Base-by-base conservation (phyloP, 2,113 vertebrate species). In the Cyanistes caeruleus region DNA sequence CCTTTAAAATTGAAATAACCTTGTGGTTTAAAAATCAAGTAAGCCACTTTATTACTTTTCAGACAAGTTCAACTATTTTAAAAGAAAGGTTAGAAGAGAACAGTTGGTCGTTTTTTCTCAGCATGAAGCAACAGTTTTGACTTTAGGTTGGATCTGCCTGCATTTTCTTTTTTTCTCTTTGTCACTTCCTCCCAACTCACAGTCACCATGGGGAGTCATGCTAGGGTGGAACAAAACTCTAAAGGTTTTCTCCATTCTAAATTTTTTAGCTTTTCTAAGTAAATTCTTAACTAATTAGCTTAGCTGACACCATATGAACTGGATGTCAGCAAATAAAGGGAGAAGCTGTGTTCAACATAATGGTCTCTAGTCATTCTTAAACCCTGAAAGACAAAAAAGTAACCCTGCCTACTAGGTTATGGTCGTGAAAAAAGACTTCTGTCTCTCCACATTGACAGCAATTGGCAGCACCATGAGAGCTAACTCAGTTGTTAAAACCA, bases 1-100 rank as follows among this genome's bases (percentile, higher is more conserved):
- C 70, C 74, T 86, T 89, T 92, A 91, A 93, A 95, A 90, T 65
- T 65, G 18, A 96, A 97, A 83, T 85, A 16, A 91, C 92, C 39
- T 73, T 58, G 13, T 53, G 24, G 58, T 73, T 93, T 76, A 79
- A 76, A 88, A 95, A 69, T 81, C 89, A 89, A 87, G 31, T 18
- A 63, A 75, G 37, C 12, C 68, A 56, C 14, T 6, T 86, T 84
- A 90, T 80, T 96, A 76, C 19, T 89, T 87, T 93, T 89, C 46
- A 88, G 81, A 70, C 35, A 87, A 84, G 33, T 74, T 77, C 52
- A 90, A 37, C 39, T 48, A 41, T 52, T 70, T 60, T 74, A 64
- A 73, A 94, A 87, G 48, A 88, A 84, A 84, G 8, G 44, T 80
- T 86, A 74, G 39, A 73, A 62, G 51, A 80, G 30, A 96, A 95